These are phyloP conservation scores for Xiphorhynchus erythropygius DNA, from an alignment of 2,797 vertebrate genomes.

Conservation along the genomic window DNA sequence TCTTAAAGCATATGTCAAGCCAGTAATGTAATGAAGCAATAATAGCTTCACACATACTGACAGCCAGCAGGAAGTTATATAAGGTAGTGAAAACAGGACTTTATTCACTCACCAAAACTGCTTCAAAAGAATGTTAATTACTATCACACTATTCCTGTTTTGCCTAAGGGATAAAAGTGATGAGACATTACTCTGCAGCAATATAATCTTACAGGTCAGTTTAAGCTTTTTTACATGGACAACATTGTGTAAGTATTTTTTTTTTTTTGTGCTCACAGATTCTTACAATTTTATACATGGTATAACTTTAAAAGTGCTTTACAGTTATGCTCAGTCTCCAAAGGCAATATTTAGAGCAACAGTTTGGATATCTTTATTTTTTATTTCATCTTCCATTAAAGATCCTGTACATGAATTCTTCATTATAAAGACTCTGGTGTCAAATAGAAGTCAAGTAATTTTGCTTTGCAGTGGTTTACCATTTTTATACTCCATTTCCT, in stretches of 20 bases:
- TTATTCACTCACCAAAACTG: background rate
- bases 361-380: background rate
- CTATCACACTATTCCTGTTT: background rate
- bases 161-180: background rate
- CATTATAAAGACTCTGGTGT: background rate
- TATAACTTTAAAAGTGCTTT: background rate
- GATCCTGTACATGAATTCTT: background rate
- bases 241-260: background rate
- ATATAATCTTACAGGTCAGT: background rate
- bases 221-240: background rate
- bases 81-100: background rate
- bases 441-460: background rate
- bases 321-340: background rate
- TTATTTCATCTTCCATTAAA: background rate
- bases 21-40: background rate
- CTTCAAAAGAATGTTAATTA: background rate
- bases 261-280: background rate
- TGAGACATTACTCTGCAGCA: background rate
- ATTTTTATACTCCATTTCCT: background rate
- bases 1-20: background rate
- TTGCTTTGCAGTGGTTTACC: background rate
- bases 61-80: background rate
- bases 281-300: background rate
- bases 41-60: background rate
- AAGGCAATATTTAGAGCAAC: background rate